These are phyloP conservation scores for Pseudorectes ferrugineus DNA, from an alignment of 2,113 vertebrate genomes.

Conservation along the genomic window DNA sequence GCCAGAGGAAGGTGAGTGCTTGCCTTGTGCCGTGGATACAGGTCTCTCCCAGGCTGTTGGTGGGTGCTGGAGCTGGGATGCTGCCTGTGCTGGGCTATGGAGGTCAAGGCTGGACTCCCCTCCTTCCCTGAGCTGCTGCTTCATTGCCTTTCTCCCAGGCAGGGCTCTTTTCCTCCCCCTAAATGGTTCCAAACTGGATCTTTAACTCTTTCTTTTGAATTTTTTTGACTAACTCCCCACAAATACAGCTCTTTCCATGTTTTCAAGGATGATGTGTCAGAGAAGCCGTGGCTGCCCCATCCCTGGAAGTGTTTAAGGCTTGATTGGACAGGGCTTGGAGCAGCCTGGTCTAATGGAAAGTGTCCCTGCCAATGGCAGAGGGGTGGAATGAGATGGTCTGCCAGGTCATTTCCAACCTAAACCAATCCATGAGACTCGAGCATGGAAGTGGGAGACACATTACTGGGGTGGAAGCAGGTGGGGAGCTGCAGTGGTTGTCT, in stretches of 20 bases:
- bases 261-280: neutral
- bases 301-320: neutral
- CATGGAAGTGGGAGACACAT: neutral
- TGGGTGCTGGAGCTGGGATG: neutral
- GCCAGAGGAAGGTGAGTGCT: neutral
- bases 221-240: fast-evolving
- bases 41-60: neutral
- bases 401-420: neutral
- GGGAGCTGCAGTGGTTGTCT: neutral
- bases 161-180: neutral
- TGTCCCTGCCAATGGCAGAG: neutral
- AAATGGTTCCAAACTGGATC: neutral
- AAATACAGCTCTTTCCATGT: neutral
- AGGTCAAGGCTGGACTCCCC: neutral
- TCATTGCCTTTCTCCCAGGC: neutral
- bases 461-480: neutral
- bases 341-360: neutral
- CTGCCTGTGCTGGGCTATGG: neutral
- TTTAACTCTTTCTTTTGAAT: neutral
- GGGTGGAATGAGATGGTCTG: neutral
- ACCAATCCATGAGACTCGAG: neutral
- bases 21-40: fast-evolving
- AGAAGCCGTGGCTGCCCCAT: neutral
- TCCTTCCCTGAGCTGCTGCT: neutral
- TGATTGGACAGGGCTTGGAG: neutral